A percentile compares a stretch with the other conserved stretches of the same genome.
phyloP scores from a whole-genome alignment of 2,797 vertebrate genomes.

The Scarus forsteni region DNA sequence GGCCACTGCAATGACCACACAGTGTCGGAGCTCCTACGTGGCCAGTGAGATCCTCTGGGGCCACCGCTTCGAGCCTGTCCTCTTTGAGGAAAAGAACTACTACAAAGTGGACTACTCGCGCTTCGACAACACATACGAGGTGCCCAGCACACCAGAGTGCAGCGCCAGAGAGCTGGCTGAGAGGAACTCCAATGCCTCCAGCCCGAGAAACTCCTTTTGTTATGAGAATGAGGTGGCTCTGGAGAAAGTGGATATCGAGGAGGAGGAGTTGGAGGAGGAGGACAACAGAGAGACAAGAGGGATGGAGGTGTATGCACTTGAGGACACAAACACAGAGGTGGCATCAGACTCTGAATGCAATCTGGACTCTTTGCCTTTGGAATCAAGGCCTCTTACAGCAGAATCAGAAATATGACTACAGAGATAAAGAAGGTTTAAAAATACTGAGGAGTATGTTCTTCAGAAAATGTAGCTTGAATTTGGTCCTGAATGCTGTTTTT shows the following conservation, averaged over 20 bases:
- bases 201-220: conserved; percentile 93
- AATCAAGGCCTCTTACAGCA: conserved; percentile 90
- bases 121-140: conserved; percentile 96
- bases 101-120: conserved; percentile 98
- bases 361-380: conserved; percentile 89
- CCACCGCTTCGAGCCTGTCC: conserved; percentile 95
- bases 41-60: conserved; percentile 96
- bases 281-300: conserved; percentile 44
- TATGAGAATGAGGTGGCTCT: conserved; percentile 98
- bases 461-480: conserved; percentile 60
- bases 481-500: conserved; percentile 76
- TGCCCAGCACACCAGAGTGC: conserved; percentile 94
- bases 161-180: conserved; percentile 95
- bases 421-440: conserved; percentile 49
- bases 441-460: conserved; percentile 58
- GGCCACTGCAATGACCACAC: conserved; percentile 97
- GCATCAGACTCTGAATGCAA: conserved; percentile 88
- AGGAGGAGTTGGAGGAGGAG: conserved; percentile 81
- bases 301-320: conserved; percentile 70
- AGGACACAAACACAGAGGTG: conserved; percentile 87
- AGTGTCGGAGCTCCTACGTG: conserved; percentile 96
- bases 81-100: conserved; percentile 96
- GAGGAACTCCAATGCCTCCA: conserved; percentile 90
- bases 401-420: conserved; percentile 93
- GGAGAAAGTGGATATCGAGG: conserved; percentile 90